Conservation (phyloP, 2,888 invertebrate genomes). For the Melangyna quadrimaculata region DNA sequence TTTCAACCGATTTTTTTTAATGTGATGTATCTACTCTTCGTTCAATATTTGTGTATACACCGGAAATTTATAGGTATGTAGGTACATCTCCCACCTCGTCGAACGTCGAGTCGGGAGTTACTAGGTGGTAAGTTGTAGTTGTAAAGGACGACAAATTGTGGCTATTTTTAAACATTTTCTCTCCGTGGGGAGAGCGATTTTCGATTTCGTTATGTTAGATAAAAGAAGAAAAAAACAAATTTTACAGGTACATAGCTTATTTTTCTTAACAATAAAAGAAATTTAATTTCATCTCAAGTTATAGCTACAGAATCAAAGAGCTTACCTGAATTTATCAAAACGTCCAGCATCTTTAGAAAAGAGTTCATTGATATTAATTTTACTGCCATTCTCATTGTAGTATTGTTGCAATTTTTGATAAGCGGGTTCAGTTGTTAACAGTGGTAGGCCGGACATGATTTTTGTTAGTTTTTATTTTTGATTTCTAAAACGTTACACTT, state of each 20-base stretch:
- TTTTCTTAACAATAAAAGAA: conserved; percentile 11
- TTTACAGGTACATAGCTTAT: conserved; percentile 10
- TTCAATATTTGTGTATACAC: conserved; percentile 66
- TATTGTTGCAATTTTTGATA: conserved; percentile 90
- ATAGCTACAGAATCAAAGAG: neutral
- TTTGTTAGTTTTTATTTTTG: neutral
- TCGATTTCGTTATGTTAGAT: conserved; percentile 1
- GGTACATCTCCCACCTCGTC: conserved; percentile 11
- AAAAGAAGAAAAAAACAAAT: neutral
- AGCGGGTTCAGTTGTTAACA: conserved; percentile 85
- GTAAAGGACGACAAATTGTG: conserved; percentile 41
- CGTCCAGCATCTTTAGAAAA: conserved; percentile 91
- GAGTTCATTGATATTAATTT: conserved; percentile 90
- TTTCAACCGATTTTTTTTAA: neutral
- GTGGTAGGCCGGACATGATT: conserved; percentile 82
- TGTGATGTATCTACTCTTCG: conserved; percentile 59
- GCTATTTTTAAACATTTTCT: conserved; percentile 62
- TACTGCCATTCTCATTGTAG: conserved; percentile 86
- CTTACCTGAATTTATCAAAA: conserved; percentile 94
- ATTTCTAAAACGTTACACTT: conserved; percentile 31
- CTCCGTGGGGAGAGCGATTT: conserved; percentile 20
- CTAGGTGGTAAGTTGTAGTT: conserved; percentile 37
- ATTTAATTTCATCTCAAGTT: neutral
- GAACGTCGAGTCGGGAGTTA: conserved; percentile 37
- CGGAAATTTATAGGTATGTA: conserved; percentile 56